Conservation (phyloP, 1,140 invertebrate species). For the Lepidurus arcticus region DNA sequence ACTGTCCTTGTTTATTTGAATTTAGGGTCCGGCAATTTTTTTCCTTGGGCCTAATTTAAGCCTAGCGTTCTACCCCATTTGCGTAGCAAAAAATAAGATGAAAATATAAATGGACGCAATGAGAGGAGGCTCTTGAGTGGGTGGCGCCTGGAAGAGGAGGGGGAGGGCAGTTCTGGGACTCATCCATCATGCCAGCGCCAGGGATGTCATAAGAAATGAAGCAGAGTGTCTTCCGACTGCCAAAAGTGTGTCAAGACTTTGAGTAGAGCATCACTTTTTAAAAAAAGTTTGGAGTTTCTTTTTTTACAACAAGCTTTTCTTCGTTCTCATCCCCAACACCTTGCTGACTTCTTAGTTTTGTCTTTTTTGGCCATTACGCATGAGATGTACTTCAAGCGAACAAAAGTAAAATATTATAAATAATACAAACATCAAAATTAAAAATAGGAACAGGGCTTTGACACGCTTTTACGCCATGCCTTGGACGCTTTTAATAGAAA, state of each 20-base stretch:
- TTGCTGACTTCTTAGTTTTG: background rate
- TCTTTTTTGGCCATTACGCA: no score
- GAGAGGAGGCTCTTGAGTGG: background rate
- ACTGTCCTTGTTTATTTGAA: conserved; percentile 5
- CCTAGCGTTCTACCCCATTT: background rate
- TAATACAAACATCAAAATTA: no score
- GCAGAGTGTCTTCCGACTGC: conserved; percentile 2
- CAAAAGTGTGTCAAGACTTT: conserved; percentile 13
- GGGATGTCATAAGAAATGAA: conserved; percentile 22
- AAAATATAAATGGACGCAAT: conserved; percentile 5
- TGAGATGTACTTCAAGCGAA: no score
- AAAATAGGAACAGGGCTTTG: no score
- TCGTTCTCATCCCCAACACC: background rate
- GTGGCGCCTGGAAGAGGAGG: background rate
- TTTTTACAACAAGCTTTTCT: background rate
- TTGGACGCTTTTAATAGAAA: no score
- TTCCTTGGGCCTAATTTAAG: background rate
- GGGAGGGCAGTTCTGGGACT: background rate
- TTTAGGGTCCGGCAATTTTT: background rate
- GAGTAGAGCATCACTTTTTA: background rate
- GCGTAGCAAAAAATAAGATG: background rate
- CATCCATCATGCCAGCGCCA: conserved; percentile 17
- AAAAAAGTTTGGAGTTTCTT: background rate
- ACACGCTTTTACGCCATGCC: no score
- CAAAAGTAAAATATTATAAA: no score